Percentiles rank a stretch among this genome's conserved stretches.
These are phyloP conservation scores for Dipodomys stephensi DNA, from an alignment of 2,113 vertebrate genomes.

Conservation along the genomic window DNA sequence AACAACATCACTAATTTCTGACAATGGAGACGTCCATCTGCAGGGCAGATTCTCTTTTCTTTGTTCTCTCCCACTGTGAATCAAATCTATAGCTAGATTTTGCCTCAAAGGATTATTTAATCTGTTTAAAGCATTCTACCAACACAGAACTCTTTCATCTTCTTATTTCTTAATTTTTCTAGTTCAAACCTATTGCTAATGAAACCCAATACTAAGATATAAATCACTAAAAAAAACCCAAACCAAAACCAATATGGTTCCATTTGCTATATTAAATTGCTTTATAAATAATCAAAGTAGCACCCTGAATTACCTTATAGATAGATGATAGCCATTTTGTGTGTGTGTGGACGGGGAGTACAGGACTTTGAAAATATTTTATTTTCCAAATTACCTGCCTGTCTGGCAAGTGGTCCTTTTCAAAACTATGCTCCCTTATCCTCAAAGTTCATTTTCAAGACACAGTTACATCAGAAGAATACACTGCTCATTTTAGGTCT, in stretches of 20 bases:
- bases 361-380: slow-evolving; percentile 48
- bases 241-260: background rate
- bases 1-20: slow-evolving; percentile 31
- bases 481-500: slow-evolving; percentile 4
- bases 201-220: slow-evolving; percentile 18
- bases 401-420: slow-evolving; percentile 24
- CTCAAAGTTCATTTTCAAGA: slow-evolving; percentile 30
- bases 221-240: slow-evolving; percentile 24
- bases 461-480: background rate
- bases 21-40: background rate
- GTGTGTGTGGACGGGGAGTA: background rate
- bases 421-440: background rate
- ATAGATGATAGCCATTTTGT: slow-evolving; percentile 29
- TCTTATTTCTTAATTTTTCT: slow-evolving; percentile 9
- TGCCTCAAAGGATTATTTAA: background rate
- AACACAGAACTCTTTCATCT: background rate
- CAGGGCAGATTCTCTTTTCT: background rate
- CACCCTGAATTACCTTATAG: background rate
- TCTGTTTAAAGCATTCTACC: background rate
- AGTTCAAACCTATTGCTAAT: slow-evolving; percentile 28
- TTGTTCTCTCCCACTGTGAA: background rate
- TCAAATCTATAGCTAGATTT: background rate
- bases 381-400: slow-evolving; percentile 35
- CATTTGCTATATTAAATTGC: background rate
- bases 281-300: background rate